A percentile compares a stretch with the other conserved stretches of the same genome.
These are phyloP conservation scores for Pyxicephalus adspersus DNA, from an alignment of 2,113 vertebrate species.

Conservation along the genomic window DNA sequence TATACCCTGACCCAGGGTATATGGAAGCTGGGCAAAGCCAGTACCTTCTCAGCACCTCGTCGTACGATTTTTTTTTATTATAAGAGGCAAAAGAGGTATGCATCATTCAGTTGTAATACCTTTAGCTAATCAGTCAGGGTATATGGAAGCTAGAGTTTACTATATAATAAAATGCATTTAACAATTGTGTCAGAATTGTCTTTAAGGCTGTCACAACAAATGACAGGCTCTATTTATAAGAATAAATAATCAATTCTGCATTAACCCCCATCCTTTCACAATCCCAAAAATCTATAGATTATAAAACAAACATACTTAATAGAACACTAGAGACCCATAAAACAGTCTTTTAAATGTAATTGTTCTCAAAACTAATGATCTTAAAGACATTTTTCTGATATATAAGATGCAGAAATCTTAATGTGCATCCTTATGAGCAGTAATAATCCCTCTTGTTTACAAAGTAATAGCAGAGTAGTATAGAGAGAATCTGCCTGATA, in stretches of 20 bases:
- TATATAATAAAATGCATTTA: background rate
- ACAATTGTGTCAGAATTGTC: background rate
- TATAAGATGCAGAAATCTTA: background rate
- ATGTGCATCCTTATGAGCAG: background rate
- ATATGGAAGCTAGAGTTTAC: background rate
- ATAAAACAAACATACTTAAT: slow-evolving; percentile 25
- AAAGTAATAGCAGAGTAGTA: background rate
- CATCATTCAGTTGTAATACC: too few species aligned
- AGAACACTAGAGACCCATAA: slow-evolving; percentile 19
- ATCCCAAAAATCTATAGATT: slow-evolving; percentile 18
- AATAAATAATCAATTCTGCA: slow-evolving; percentile 3
- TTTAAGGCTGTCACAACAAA: background rate
- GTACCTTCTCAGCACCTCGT: too few species aligned
- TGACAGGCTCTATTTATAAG: background rate
- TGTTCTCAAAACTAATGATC: slow-evolving; percentile 13
- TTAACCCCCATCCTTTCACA: slow-evolving; percentile 3
- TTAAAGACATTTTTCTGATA: slow-evolving; percentile 12
- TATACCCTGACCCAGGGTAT: too few species aligned
- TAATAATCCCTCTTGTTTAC: slow-evolving; percentile 6
- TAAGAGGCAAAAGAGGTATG: too few species aligned
- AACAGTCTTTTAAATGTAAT: slow-evolving; percentile 7
- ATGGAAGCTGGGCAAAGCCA: too few species aligned
- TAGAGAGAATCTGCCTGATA: background rate
- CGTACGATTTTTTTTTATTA: too few species aligned
- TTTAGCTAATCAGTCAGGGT: too few species aligned